Conservation (phyloP, 2,888 invertebrate species). For the Spodoptera littoralis region DNA sequence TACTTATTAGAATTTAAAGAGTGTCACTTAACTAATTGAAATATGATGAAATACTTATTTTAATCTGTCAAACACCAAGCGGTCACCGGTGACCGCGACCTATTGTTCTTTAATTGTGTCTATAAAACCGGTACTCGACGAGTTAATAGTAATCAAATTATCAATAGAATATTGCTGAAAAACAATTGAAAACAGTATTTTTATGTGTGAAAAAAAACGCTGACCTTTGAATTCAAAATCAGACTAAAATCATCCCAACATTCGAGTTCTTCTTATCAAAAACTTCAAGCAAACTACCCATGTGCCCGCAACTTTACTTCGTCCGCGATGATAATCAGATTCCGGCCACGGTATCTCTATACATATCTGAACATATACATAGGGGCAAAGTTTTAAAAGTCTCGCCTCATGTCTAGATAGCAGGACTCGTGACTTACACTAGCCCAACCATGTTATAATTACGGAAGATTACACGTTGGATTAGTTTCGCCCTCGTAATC, state of each 20-base stretch:
- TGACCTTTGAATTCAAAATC: not conserved
- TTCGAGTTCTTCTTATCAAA: constrained; percentile 25
- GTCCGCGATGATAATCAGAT: constrained; percentile 83
- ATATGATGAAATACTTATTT: too few relatives aligned
- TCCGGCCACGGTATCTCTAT: constrained; percentile 72
- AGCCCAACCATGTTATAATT: constrained; percentile 84
- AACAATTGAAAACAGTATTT: too few relatives aligned
- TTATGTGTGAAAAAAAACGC: too few relatives aligned
- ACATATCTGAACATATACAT: constrained; percentile 62
- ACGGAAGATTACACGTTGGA: constrained; percentile 80
- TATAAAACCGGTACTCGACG: too few relatives aligned
- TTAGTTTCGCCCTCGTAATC: constrained; percentile 77
- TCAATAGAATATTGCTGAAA: too few relatives aligned
- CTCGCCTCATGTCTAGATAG: constrained; percentile 76
- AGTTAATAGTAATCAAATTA: too few relatives aligned
- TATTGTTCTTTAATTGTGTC: too few relatives aligned
- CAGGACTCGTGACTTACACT: constrained; percentile 85
- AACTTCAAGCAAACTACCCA: constrained; percentile 27
- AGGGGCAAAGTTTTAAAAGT: constrained; percentile 74
- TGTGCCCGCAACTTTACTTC: constrained; percentile 68
- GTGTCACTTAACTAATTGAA: too few relatives aligned
- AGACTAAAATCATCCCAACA: not conserved
- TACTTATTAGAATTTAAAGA: too few relatives aligned
- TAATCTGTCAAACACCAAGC: too few relatives aligned
- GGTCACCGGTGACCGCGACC: too few relatives aligned